Conservation (phyloP, 1,140 invertebrate species). For the Aleiodes sp. region DNA sequence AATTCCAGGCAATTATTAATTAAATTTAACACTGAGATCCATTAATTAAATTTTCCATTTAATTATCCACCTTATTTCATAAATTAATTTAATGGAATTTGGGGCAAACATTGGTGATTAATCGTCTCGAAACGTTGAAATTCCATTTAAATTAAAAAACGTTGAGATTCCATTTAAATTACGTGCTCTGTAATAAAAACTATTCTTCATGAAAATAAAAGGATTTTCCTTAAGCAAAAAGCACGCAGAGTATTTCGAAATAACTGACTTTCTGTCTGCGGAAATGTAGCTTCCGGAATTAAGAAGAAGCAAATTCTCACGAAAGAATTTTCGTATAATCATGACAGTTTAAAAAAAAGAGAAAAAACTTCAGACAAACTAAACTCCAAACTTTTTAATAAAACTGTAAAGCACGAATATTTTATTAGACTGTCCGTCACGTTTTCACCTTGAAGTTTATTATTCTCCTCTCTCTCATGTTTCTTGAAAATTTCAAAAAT, state of each 20-base stretch:
- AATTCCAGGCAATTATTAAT: no score
- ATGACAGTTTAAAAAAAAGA: not conserved
- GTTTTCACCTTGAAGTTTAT: constrained; percentile 1
- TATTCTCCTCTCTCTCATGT: not conserved
- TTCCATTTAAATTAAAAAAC: constrained; percentile 7
- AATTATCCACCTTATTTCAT: no score
- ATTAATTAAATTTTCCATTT: no score
- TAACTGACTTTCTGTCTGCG: constrained; percentile 19
- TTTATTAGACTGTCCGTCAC: not conserved
- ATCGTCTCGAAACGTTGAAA: not conserved
- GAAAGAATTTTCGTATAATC: constrained; percentile 30
- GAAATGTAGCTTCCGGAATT: constrained; percentile 35
- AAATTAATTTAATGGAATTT: not conserved
- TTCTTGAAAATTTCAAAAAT: not conserved
- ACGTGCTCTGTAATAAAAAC: not conserved
- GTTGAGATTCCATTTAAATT: no score
- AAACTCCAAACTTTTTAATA: not conserved
- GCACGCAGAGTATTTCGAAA: not conserved
- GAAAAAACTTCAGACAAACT: constrained; percentile 2
- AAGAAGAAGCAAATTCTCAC: constrained; percentile 32
- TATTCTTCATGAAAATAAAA: not conserved
- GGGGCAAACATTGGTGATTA: not conserved
- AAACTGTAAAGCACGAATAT: not conserved
- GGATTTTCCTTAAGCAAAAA: not conserved
- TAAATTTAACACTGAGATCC: no score